Evolutionary conservation across 2,113 vertebrate genomes (phyloP), one percentile per base, ranked within the genome.

Genomic region (Epinephelus lanceolatus): DNA sequence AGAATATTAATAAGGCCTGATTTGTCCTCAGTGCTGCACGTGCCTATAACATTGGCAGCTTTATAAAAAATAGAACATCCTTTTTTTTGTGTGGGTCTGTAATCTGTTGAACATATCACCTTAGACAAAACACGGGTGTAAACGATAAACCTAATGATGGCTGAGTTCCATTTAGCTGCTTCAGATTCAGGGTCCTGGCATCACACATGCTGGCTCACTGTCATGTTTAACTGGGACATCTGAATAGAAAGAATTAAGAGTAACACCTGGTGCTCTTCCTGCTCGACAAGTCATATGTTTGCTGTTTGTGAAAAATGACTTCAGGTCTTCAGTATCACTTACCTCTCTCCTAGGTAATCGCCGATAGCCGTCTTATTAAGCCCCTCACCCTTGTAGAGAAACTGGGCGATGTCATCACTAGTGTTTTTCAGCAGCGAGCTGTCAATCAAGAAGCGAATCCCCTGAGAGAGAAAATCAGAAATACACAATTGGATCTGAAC

Each of bases 311-410:
- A 27, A 18, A 49, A 67, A 18, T 25, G 33, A 37, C 33, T 37
- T 6, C 33, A 17, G 25, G 2, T 57, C 4, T 1, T 68, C 8
- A 12, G 23, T 1, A 18, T 25, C 10, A 13, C 90, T 88, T 67
- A 97, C 98, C 98, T 96, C 95, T 99, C 98, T 0, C 98, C 98
- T 66, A 99, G 95, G 94, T 99, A 99, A 94, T 99, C 98, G 0
- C 98, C 98, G 0, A 99, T 99, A 83, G 98, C 98, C 0, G 98
- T 99, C 77, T 99, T 99, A 93, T 99, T 99, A 60, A 99, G 97
- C 30, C 98, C 98, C 87, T 99, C 98, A 0, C 98, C 98, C 81
- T 99, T 99, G 84, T 97, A 98, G 19, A 99, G 93, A 88, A 99
- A 99, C 93, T 98, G 97, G 37, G 96, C 98, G 0, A 99, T 98